Evolutionary conservation across 2,888 invertebrate genomes (phyloP).

Genomic region (Caenorhabditis sp.): DNA sequence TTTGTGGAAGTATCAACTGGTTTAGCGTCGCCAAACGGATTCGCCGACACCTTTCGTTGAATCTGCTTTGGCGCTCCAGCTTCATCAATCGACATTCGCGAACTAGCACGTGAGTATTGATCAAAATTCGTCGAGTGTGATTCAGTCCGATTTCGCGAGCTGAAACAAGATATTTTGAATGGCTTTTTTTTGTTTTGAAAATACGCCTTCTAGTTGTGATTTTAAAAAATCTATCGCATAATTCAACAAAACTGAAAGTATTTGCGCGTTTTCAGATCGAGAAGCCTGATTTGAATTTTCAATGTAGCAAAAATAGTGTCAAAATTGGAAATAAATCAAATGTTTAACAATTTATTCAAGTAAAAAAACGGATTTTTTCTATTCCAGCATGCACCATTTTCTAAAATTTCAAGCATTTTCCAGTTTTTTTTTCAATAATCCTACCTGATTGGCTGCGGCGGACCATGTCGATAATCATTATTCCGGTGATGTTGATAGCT

Average conservation of each 20-base stretch:
- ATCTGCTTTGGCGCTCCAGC: neutral
- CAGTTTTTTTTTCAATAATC: neutral
- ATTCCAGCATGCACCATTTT: neutral
- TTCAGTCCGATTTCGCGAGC: conserved; percentile 27
- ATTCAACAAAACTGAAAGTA: neutral
- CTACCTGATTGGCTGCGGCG: neutral
- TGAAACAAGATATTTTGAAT: conserved; percentile 1
- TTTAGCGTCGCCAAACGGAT: conserved; percentile 44
- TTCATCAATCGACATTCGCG: conserved; percentile 19
- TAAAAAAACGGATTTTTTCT: neutral
- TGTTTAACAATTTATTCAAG: neutral
- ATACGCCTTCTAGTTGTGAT: too few species aligned
- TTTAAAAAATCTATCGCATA: too few species aligned
- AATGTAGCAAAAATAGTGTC: too few species aligned
- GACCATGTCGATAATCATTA: conserved; percentile 5
- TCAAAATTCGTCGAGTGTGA: conserved; percentile 27
- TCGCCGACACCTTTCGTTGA: conserved; percentile 17
- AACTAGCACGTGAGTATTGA: conserved; percentile 23
- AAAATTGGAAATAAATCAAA: too few species aligned
- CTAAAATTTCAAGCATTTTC: neutral
- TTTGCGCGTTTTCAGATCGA: neutral
- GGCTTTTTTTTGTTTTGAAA: neutral
- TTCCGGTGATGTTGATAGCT: conserved; percentile 24
- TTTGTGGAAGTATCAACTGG: conserved; percentile 39
- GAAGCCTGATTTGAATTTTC: neutral